Base-by-base conservation (phyloP, 2,888 invertebrate genomes). In the Cybosia mesomella region DNA sequence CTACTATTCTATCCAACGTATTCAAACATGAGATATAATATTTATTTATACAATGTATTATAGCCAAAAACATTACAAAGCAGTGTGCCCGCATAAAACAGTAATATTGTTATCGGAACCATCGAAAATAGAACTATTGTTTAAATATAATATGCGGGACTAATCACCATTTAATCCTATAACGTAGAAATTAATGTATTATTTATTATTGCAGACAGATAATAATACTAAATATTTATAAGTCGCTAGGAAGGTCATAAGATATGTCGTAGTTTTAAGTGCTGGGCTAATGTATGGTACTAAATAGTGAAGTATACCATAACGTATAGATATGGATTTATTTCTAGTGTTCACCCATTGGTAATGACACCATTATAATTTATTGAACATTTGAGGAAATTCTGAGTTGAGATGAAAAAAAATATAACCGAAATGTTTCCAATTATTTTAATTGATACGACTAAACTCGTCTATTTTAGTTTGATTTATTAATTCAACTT, bases 61-160 rank as follows among this genome's bases (percentile, higher is more conserved):
- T 36, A 21, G 58, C 2, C 21, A 15, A 34, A 21, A n/a, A 32
- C 18, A 58, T 28, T n/a, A 13, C 18, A n/a, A 18, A 60, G 65
- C 59, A 68, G 66, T 77, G 22, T 34, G 65, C 73, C 75, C 70
- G 67, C 65, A 72, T 77, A 8, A 58, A 22, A 57, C 15, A 49
- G 22, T 43, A 1, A 21, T 49, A 49, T 58, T 49, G 58, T 65
- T 28, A 36, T 39, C 39, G 28, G 2, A 39, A 64, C 24, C 13
- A 43, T 63, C 21, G n/a, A 34, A 34, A 21, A 54, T 62, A 32
- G 11, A 21, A 59, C 24, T 34, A 49, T 54, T 63, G 63, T 63
- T 21, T 54, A 15, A 21, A 63, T 10, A 32, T 22, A 21, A 34
- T 32, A 34, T 22, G 21, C 15, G 54, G 34, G 32, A 21, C 34